Conservation (phyloP, 2,113 vertebrate genomes). For the Dipodomys ordii region DNA sequence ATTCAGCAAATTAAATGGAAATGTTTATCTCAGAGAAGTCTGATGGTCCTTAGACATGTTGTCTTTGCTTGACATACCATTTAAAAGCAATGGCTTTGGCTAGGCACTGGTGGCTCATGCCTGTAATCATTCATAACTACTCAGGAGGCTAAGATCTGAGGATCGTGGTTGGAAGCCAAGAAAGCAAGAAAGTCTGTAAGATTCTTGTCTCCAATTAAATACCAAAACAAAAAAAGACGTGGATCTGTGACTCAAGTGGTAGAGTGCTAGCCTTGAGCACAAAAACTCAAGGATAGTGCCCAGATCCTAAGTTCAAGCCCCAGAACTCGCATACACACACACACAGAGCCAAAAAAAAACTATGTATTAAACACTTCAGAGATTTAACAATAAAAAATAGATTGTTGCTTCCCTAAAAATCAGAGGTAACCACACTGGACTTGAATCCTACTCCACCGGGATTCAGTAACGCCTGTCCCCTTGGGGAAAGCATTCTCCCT, state of each 20-base stretch:
- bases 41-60: neutral
- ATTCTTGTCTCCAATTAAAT: too few relatives aligned
- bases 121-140: too few relatives aligned
- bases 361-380: neutral
- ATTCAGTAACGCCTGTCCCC: neutral
- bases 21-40: neutral
- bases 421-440: neutral
- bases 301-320: too few relatives aligned
- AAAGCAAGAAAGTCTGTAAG: too few relatives aligned
- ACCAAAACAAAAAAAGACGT: too few relatives aligned
- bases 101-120: too few relatives aligned
- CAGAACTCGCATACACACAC: too few relatives aligned
- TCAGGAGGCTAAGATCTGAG: too few relatives aligned
- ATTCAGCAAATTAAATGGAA: neutral
- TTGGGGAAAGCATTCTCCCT: neutral
- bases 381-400: neutral
- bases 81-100: constrained; percentile 8
- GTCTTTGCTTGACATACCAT: neutral
- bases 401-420: neutral
- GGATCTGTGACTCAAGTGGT: too few relatives aligned
- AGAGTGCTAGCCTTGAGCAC: too few relatives aligned
- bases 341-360: neutral
- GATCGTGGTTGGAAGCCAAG: too few relatives aligned
- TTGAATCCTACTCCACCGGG: neutral
- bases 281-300: too few relatives aligned